Base-by-base conservation (phyloP, 2,888 invertebrate species). In the Drosophila subsilvestris region DNA sequence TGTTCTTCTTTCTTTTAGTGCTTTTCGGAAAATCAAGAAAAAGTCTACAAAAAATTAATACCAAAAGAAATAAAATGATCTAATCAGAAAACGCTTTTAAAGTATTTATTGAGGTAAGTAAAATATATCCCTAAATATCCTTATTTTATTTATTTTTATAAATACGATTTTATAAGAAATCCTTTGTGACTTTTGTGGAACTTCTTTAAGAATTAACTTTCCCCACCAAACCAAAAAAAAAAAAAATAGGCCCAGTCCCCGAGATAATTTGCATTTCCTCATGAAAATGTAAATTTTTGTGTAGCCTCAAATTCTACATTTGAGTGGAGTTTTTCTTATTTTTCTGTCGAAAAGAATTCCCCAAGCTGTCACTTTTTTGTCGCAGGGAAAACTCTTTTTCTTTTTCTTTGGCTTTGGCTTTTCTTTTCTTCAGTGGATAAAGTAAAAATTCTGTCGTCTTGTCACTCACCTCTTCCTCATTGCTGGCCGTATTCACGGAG, bases 401-500 rank as follows among this genome's bases (percentile, higher is more conserved):
- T 49, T 27, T 37, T 22, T n/a, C 27, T 43, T n/a, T 2, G 6
- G 18, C 48, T 43, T 54, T 54, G 42, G 25, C 20, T 29, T 55
- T 17, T 48, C n/a, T 54, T 42, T 27, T 18, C 18, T 17, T 32
- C 14, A 22, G 4, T 22, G 32, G 10, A 2, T 22, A 57, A 53
- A 50, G 27, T 12, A 45, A 49, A 22, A 37, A 59, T 49, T 25
- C 14, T 47, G 47, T 22, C 17, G 45, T n/a, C 65, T 68, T 68
- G 48, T 50, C 47, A 93, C 96, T 94, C 91, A 98, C 98, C 98
- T 98, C 98, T 95, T 98, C 98, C 94, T 98, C 98, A 92, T 97
- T 96, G 92, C 97, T 96, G 91, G 96, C 96, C 89, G 98, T 98
- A 94, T 98, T 98, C 92, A 98, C 98, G 90, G 98, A 98, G 94